Evolutionary conservation across 2,888 invertebrate species (phyloP).

Genomic region (Apantesis nais): DNA sequence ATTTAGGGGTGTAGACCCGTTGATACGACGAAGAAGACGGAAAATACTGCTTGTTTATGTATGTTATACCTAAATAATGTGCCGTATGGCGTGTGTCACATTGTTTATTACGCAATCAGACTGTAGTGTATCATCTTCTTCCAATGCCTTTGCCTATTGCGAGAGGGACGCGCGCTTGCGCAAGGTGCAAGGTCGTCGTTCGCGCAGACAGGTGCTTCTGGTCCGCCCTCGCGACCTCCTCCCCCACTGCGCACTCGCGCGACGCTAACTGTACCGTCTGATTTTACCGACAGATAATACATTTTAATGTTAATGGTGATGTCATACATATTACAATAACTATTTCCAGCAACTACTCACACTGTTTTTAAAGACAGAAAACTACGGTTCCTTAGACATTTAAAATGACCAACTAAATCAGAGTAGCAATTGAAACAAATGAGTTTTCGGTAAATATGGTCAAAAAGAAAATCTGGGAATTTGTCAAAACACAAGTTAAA

Average conservation of each 20-base stretch:
- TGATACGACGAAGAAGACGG: no score
- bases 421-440: no score
- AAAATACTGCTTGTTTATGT: no score
- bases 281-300: conserved; percentile 5
- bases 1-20: no score
- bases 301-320: background rate
- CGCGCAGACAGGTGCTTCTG: conserved; percentile 43
- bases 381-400: no score
- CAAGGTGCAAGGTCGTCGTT: conserved; percentile 60
- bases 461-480: no score
- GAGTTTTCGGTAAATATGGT: no score
- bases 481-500: no score
- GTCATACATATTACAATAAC: background rate
- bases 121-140: background rate
- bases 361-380: no score
- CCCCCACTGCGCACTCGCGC: conserved; percentile 4
- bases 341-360: background rate
- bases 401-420: no score
- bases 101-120: background rate
- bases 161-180: conserved; percentile 16
- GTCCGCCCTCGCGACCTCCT: background rate
- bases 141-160: background rate
- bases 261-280: background rate
- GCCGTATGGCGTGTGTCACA: background rate
- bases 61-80: background rate